These are phyloP conservation scores for Cichladusa arquata DNA, from an alignment of 2,113 vertebrate genomes.

Conservation along the genomic window DNA sequence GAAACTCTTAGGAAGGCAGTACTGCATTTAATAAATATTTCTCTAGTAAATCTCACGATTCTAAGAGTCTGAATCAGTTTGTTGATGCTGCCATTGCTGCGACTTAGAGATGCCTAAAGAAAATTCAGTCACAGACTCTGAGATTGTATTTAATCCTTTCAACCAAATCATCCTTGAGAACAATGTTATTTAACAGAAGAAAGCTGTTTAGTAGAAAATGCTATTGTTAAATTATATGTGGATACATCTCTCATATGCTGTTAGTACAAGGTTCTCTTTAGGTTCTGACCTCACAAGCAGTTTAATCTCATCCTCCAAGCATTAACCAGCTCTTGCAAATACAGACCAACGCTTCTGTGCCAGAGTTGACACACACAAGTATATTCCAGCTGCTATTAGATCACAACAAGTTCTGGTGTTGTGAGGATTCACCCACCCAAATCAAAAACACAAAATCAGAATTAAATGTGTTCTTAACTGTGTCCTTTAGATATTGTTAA, in stretches of 20 bases:
- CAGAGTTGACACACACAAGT: background rate
- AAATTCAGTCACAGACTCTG: background rate
- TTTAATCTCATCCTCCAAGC: background rate
- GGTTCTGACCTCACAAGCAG: background rate
- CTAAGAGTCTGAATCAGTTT: background rate
- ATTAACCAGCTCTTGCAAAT: background rate
- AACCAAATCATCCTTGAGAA: background rate
- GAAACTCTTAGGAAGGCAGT: background rate
- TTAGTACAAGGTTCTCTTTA: background rate
- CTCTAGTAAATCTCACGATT: background rate
- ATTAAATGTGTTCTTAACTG: background rate
- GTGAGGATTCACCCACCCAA: background rate
- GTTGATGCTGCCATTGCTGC: background rate
- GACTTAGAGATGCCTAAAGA: background rate
- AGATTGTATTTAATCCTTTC: background rate
- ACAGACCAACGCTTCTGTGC: background rate
- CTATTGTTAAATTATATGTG: background rate
- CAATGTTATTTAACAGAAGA: background rate
- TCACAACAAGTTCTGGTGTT: background rate
- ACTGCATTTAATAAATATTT: background rate
- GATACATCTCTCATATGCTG: background rate
- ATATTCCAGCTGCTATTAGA: background rate
- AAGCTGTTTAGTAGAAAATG: background rate
- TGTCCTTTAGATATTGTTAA: background rate
- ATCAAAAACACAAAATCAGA: background rate